Evolutionary conservation across 1,140 invertebrate species (phyloP).

Genomic region (Anthonomus grandis): DNA sequence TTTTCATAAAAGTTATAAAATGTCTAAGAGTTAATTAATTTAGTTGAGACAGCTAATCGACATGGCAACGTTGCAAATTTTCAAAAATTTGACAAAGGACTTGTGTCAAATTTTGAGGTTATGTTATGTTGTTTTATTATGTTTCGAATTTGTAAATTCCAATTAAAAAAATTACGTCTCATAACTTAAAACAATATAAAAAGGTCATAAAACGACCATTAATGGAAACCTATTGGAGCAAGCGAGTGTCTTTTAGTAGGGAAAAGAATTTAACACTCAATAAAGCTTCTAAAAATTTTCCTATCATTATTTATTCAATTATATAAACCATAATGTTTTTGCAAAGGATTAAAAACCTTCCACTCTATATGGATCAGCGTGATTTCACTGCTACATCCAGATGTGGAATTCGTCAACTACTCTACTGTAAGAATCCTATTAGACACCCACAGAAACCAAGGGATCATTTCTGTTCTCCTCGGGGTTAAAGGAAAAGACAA

Average conservation of each 20-base stretch:
- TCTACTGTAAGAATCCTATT: conserved; percentile 63
- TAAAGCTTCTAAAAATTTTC: neutral
- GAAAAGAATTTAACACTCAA: too few species aligned
- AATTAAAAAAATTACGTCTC: neutral
- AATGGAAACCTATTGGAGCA: too few species aligned
- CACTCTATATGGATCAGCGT: conserved; percentile 38
- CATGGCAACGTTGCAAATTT: too few species aligned
- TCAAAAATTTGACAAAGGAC: too few species aligned
- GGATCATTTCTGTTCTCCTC: conserved; percentile 64
- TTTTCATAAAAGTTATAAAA: too few species aligned
- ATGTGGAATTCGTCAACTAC: conserved; percentile 60
- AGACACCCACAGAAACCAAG: conserved; percentile 67
- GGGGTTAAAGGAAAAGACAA: conserved; percentile 55
- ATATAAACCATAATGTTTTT: conserved; percentile 9
- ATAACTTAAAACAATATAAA: neutral
- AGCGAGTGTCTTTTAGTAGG: too few species aligned
- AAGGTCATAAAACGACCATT: neutral
- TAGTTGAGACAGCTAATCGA: too few species aligned
- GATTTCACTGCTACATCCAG: conserved; percentile 40
- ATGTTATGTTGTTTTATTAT: too few species aligned
- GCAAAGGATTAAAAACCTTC: conserved; percentile 34
- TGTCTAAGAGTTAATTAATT: too few species aligned
- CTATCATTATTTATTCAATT: neutral
- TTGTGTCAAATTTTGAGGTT: too few species aligned
- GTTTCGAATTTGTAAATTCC: too few species aligned